Percentiles rank a stretch among this genome's conserved stretches.
These are phyloP conservation scores for Esox niger DNA, from an alignment of 2,113 vertebrate genomes.

Conservation along the genomic window DNA sequence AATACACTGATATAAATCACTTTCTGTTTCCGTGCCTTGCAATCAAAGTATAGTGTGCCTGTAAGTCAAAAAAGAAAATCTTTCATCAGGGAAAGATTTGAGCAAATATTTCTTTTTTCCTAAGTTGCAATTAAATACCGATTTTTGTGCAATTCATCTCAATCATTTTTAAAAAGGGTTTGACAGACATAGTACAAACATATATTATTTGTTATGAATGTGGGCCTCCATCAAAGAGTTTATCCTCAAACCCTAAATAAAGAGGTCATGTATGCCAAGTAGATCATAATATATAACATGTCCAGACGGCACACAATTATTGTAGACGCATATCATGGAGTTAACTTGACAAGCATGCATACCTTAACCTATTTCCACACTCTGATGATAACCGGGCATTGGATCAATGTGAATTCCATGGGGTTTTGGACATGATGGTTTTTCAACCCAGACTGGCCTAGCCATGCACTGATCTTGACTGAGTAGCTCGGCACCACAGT, in stretches of 20 bases:
- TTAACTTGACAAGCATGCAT: neutral
- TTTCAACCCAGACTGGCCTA: conserved; percentile 30
- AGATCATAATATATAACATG: neutral
- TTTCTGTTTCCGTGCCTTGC: too few species aligned
- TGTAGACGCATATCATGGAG: neutral
- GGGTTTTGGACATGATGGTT: neutral
- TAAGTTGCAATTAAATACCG: too few species aligned
- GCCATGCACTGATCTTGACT: conserved; percentile 52
- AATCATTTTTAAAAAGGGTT: too few species aligned
- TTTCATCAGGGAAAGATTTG: too few species aligned
- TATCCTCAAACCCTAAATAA: neutral
- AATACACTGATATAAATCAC: too few species aligned
- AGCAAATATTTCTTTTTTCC: too few species aligned
- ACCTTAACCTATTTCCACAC: neutral
- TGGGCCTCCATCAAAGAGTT: neutral
- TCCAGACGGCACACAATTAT: neutral
- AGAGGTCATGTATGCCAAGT: neutral
- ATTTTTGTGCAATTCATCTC: too few species aligned
- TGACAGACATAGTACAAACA: too few species aligned
- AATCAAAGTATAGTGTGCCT: too few species aligned
- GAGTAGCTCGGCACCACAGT: conserved; percentile 62
- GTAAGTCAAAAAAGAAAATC: too few species aligned
- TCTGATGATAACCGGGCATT: neutral
- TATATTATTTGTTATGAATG: too few species aligned
- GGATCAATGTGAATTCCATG: neutral